Conservation (phyloP, 2,797 vertebrate genomes). For the Helicolenus hilgendorfi region DNA sequence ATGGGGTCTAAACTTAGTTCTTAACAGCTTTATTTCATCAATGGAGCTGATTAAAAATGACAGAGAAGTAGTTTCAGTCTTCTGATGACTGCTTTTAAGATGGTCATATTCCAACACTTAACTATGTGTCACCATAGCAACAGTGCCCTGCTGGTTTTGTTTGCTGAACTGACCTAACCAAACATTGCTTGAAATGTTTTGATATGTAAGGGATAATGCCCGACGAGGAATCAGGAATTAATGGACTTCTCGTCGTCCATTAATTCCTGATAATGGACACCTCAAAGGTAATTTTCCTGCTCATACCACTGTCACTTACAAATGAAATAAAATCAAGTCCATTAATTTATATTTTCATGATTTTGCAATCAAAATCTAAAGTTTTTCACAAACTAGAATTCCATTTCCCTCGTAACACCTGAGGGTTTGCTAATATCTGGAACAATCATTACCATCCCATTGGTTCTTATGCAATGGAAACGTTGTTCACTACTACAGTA, state of each 20-base stretch:
- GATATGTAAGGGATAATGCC: background rate
- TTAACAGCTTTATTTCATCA: slow-evolving; percentile 26
- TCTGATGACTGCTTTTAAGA: background rate
- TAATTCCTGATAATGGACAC: background rate
- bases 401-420: background rate
- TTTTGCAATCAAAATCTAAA: background rate
- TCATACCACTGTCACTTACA: background rate
- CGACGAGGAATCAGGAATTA: background rate
- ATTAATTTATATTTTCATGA: background rate
- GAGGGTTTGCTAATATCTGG: background rate
- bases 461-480: background rate
- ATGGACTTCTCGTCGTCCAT: background rate
- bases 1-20: slow-evolving; percentile 7
- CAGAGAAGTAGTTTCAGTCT: background rate
- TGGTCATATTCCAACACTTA: background rate
- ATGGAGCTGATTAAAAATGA: background rate
- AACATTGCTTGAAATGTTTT: background rate
- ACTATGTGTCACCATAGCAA: background rate
- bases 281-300: background rate
- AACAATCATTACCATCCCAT: background rate
- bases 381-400: background rate
- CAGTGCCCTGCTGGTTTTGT: background rate
- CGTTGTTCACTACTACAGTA: background rate
- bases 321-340: background rate
- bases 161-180: background rate